A percentile compares a stretch with the other conserved stretches of the same genome.
phyloP scores from a whole-genome alignment of 2,113 vertebrate genomes.

The Pandion haliaetus region DNA sequence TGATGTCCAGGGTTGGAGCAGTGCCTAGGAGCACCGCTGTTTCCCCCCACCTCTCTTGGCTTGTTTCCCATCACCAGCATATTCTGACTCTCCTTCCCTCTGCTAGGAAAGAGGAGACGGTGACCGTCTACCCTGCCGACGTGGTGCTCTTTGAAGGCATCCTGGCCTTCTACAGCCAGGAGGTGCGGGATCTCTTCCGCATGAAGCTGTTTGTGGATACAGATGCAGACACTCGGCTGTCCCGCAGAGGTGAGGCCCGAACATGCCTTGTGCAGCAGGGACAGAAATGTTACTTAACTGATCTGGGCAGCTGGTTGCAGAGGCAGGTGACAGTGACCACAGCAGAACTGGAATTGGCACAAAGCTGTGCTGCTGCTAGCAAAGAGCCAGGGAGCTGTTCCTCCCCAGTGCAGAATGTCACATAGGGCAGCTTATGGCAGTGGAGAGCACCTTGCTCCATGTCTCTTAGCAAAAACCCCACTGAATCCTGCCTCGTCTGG shows the following conservation, averaged over 20 bases:
- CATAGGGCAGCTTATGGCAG: background rate
- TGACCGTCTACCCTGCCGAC: slow-evolving; percentile 92
- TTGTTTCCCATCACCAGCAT: background rate
- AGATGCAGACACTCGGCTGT: slow-evolving; percentile 92
- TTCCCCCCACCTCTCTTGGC: background rate
- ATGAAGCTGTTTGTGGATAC: slow-evolving; percentile 99
- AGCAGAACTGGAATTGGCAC: background rate
- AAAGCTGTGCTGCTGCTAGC: background rate
- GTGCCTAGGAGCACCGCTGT: background rate
- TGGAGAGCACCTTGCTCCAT: background rate
- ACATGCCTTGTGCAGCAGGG: background rate
- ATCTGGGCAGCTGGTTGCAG: background rate
- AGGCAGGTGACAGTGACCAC: background rate
- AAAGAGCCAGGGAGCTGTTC: background rate
- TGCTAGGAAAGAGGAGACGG: slow-evolving; percentile 90
- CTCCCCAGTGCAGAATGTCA: background rate
- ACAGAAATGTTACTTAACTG: background rate
- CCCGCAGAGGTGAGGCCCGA: slow-evolving; percentile 85
- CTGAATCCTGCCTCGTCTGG: background rate
- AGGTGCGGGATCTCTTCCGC: slow-evolving; percentile 94
- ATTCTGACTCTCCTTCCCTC: background rate
- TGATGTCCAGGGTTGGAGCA: background rate
- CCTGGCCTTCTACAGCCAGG: slow-evolving; percentile 95
- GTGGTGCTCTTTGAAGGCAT: slow-evolving; percentile 97
- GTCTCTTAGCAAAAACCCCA: no score